phyloP scores from a whole-genome alignment of 1,140 invertebrate genomes.

The Plectrocnemia conspersa region DNA sequence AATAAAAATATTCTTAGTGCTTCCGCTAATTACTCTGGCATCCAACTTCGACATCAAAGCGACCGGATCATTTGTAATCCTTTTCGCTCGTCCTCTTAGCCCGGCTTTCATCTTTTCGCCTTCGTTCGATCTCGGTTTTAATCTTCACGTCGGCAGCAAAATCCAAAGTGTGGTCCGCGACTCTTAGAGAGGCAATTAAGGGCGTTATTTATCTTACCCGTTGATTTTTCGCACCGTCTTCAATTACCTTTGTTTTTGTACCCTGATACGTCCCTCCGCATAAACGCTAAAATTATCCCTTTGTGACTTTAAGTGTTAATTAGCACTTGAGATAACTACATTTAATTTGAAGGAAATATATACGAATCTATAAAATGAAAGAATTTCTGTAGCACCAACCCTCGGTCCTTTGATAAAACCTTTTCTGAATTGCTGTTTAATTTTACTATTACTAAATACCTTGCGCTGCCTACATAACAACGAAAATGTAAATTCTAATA shows the following conservation, averaged over 20 bases:
- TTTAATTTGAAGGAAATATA: too few species aligned
- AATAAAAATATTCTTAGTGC: conserved; percentile 11
- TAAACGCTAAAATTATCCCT: too few species aligned
- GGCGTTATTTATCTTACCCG: not conserved
- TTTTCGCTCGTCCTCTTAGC: not conserved
- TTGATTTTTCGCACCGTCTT: not conserved
- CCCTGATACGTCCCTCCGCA: not conserved
- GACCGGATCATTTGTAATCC: conserved; percentile 23
- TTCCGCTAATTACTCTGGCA: conserved; percentile 14
- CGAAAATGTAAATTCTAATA: too few species aligned
- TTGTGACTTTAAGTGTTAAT: too few species aligned
- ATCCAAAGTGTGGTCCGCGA: conserved; percentile 1
- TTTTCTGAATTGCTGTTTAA: too few species aligned
- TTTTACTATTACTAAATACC: too few species aligned
- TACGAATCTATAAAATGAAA: too few species aligned
- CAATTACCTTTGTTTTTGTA: conserved; percentile 7
- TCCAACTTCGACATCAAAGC: conserved; percentile 14
- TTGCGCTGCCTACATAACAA: too few species aligned
- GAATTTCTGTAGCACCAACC: too few species aligned
- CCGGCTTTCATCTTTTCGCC: not conserved
- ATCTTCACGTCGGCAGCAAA: not conserved
- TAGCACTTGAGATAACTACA: too few species aligned
- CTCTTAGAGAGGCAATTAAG: conserved; percentile 1
- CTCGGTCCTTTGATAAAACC: too few species aligned
- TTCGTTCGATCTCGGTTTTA: not conserved